Percentiles rank a stretch among this genome's conserved stretches.
These are phyloP conservation scores for Diabrotica virgifera DNA, from an alignment of 1,140 invertebrate genomes.

Conservation along the genomic window DNA sequence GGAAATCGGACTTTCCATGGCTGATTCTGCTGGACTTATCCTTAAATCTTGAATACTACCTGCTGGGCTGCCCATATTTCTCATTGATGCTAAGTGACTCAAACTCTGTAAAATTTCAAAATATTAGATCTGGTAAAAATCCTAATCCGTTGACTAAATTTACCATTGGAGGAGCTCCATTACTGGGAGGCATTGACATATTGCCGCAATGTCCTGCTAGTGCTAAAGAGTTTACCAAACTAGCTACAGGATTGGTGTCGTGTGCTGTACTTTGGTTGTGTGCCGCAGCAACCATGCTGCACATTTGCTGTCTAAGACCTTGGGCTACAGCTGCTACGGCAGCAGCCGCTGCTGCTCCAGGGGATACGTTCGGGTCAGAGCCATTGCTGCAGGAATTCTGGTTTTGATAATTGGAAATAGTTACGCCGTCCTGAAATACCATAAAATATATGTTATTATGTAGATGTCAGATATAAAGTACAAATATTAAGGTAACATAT, in stretches of 20 bases:
- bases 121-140: background rate
- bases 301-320: conserved; percentile 70
- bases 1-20: conserved; percentile 52
- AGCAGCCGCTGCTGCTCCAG: conserved; percentile 62
- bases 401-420: conserved; percentile 43
- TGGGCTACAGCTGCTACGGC: conserved; percentile 70
- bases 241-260: conserved; percentile 52
- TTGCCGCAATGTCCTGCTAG: conserved; percentile 46
- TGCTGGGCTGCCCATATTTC: conserved; percentile 44
- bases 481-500: too few species aligned
- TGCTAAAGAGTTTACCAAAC: conserved; percentile 46
- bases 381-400: conserved; percentile 53
- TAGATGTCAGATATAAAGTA: too few species aligned
- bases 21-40: conserved; percentile 47
- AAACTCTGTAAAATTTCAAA: conserved; percentile 27
- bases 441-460: too few species aligned
- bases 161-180: conserved; percentile 43
- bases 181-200: conserved; percentile 45
- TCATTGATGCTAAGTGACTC: conserved; percentile 42
- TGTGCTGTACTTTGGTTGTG: conserved; percentile 54
- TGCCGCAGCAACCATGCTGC: conserved; percentile 65
- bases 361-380: conserved; percentile 62
- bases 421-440: conserved; percentile 42
- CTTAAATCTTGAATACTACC: conserved; percentile 47
- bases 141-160: background rate